Percentiles rank a stretch among this genome's conserved stretches.
phyloP scores from a whole-genome alignment of 1,140 invertebrate genomes.

The Helicoverpa armigera region DNA sequence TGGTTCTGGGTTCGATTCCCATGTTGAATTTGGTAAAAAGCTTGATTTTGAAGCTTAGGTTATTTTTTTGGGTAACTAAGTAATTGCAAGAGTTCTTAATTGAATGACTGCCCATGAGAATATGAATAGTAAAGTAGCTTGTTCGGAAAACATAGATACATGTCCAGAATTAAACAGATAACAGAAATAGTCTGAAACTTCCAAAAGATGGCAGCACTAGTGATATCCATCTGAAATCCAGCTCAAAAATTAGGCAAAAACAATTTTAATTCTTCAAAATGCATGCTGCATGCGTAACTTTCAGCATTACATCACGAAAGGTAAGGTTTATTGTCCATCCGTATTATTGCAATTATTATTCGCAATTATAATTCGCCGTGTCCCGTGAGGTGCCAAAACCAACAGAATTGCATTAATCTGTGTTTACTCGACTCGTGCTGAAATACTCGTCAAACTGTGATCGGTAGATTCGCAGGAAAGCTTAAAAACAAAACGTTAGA shows the following conservation, averaged over 20 bases:
- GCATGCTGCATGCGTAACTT: background rate
- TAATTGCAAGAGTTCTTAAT: too few species aligned
- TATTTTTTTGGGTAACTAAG: too few species aligned
- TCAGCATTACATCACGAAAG: slow-evolving; percentile 19
- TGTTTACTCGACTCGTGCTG: slow-evolving; percentile 15
- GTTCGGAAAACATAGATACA: too few species aligned
- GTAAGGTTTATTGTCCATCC: slow-evolving; percentile 21
- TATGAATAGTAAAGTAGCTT: background rate
- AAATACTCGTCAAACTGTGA: slow-evolving; percentile 34
- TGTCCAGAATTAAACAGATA: background rate
- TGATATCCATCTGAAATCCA: too few species aligned
- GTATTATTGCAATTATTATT: slow-evolving; percentile 5
- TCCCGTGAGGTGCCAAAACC: slow-evolving; percentile 14
- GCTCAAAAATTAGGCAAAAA: too few species aligned
- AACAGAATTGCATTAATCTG: slow-evolving; percentile 31
- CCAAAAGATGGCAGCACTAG: too few species aligned
- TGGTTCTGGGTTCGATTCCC: background rate
- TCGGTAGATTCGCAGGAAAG: background rate
- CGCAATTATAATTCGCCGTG: slow-evolving; percentile 23
- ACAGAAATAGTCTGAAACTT: too few species aligned
- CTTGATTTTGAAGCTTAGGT: too few species aligned
- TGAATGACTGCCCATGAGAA: background rate
- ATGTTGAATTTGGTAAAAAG: too few species aligned
- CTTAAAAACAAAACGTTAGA: slow-evolving; percentile 1
- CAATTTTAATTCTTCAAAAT: too few species aligned